Evolutionary conservation across 1,140 invertebrate genomes (phyloP), one percentile per base, ranked within the genome.

Genomic region (Phthorimaea operculella): DNA sequence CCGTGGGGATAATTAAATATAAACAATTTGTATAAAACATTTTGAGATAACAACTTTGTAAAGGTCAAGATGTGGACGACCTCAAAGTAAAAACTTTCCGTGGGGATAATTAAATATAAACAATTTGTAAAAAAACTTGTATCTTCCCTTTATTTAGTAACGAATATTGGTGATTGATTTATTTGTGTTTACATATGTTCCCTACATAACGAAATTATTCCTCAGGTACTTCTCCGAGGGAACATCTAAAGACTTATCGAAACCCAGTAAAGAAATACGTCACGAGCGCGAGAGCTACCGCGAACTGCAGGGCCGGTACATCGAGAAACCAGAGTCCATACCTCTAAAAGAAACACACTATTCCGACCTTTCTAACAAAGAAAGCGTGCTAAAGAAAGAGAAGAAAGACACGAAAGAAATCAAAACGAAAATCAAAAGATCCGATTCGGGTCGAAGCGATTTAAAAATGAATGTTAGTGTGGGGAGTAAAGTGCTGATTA

Each of bases 401-500:
- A 86, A 82, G 63, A 85, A 77, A 55, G 80, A 86, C 52, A 81
- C 76, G 33, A 85, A 82, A 59, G 78, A 79, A 36, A 80, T 79
- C 60, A 81, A 77, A 63, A 81, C 72, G n/a, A 83, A 76, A 63
- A 80, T 86, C 15, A 85, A 83, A 64, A 63, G 83, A 0, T 85
- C 83, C 0, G 83, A 87, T 51, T 86, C 81, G 0, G 80, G 86
- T 0, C 76, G 83, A 45, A 87, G 88, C 21, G 87, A 87, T n/a
- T 66, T 87, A 51, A 87, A 87, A 55, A 77, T 81, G 18, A 83
- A 83, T 15, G 78, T 86, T 0, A 79, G 76, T 52, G 73, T 87
- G 0, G 85, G 84, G 0, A 85, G 84, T 52, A 89, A 89, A 63
- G 88, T 89, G 51, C 74, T 89, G 54, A 88, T 89, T 15, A 72